Percentiles rank a stretch among this genome's conserved stretches.
phyloP scores from a whole-genome alignment of 2,797 vertebrate species.

The Etheostoma nigrum region DNA sequence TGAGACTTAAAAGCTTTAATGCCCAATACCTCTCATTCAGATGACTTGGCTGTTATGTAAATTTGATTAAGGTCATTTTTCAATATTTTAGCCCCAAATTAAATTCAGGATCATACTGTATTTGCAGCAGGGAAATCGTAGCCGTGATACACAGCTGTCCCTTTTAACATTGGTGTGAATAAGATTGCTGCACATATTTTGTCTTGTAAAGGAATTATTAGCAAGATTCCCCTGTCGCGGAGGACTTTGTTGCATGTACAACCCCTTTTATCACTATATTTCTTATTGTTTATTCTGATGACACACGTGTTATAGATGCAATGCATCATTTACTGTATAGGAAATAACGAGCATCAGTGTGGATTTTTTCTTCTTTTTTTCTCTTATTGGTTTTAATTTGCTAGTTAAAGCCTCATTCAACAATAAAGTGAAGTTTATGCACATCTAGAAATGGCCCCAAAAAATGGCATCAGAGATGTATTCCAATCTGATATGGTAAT shows the following conservation, averaged over 20 bases:
- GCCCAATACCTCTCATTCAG: conserved; percentile 18
- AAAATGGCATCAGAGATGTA: background rate
- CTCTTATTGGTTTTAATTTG: background rate
- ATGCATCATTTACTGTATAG: background rate
- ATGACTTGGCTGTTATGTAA: conserved; percentile 42
- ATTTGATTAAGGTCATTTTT: background rate
- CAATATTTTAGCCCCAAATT: conserved; percentile 41
- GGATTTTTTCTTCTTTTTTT: background rate
- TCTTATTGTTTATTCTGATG: conserved; percentile 16
- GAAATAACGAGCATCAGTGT: background rate
- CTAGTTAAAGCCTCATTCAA: background rate
- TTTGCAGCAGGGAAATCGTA: conserved; percentile 22
- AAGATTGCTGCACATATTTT: conserved; percentile 37
- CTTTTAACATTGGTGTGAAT: conserved; percentile 31
- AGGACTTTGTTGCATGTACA: conserved; percentile 8
- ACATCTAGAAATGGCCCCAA: background rate
- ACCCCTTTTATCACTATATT: background rate
- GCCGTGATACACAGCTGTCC: conserved; percentile 13
- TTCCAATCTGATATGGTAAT: background rate
- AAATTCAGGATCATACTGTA: conserved; percentile 29
- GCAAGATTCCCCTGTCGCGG: conserved; percentile 4
- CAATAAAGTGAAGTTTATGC: background rate
- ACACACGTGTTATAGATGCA: background rate
- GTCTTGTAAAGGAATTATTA: conserved; percentile 38
- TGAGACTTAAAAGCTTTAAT: conserved; percentile 48